Percentiles rank a stretch among this genome's conserved stretches.
These are phyloP conservation scores for Danionella cerebrum DNA, from an alignment of 2,113 vertebrate species.

Conservation along the genomic window DNA sequence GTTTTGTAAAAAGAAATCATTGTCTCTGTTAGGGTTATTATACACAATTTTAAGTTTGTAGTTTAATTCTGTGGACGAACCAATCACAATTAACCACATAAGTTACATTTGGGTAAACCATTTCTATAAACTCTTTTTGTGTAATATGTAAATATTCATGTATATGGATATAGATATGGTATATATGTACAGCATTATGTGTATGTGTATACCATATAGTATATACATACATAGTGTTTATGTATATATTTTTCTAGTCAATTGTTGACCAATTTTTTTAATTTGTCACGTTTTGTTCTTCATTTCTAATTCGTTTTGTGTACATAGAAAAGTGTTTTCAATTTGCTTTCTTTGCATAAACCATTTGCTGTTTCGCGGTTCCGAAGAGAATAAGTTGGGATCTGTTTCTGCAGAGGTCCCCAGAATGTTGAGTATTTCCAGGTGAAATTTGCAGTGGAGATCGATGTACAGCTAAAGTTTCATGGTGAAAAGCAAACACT, in stretches of 20 bases:
- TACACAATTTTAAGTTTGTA: conserved; percentile 20
- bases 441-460: no score
- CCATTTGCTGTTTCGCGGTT: no score
- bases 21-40: no score
- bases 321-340: conserved; percentile 5
- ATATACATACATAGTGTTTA: conserved; percentile 75
- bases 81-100: conserved; percentile 7
- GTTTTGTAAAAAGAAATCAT: no score
- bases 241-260: conserved; percentile 71
- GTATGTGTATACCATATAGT: conserved; percentile 65
- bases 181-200: conserved; percentile 73
- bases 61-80: background rate
- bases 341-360: no score
- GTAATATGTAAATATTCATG: conserved; percentile 61
- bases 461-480: no score
- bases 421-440: no score
- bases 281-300: conserved; percentile 20
- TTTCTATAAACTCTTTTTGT: conserved; percentile 41
- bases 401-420: no score
- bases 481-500: no score
- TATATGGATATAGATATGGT: conserved; percentile 55
- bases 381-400: no score
- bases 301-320: background rate
- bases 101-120: no score
- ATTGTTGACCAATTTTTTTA: conserved; percentile 45